Base-by-base conservation (phyloP, 2,113 vertebrate genomes). In the Thalassarche chlororhynchos region DNA sequence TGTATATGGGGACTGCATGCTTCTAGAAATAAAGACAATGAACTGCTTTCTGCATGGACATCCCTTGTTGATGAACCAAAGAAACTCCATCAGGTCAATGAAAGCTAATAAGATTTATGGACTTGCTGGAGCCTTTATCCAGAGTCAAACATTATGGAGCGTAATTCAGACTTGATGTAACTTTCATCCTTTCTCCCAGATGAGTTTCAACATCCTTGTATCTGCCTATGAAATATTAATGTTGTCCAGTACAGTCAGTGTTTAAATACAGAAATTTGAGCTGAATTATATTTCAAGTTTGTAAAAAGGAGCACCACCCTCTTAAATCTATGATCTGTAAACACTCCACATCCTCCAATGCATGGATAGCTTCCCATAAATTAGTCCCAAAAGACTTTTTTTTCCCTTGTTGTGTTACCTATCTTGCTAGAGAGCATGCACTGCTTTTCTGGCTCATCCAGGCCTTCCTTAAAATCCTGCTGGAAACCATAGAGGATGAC, bases 101-200 rank as follows among this genome's bases (percentile, higher is more conserved):
- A 96, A 96, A 93, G 55, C 38, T 96, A 89, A 75, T 90, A 94
- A 90, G 72, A 95, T 97, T 88, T 90, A 97, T 94, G 76, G 80
- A 92, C 85, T 95, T 97, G 90, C 60, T 93, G 81, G 77, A 96
- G 87, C 70, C 62, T 96, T 89, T 97, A 69, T 75, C 26, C 69
- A 75, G 66, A 92, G 46, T 92, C 61, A 92, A 85, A 71, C 58
- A 7, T 90, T 94, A 90, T 58, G 87, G 89, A 95, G 72, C 14
- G 3, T 96, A 96, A 96, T 97, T 97, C 89, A 89, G 90, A 84
- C 68, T 95, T 97, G 80, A 95, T 95, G 46, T 90, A 96, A 97
- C n/a, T 93, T 95, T 81, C 79, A 87, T 94, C 57, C 97, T 96
- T 87, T 82, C 88, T 96, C 60, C 84, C 90, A 97, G 83, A 90